Conservation (phyloP, 2,113 vertebrate genomes). For the Nannobrachium achirus region DNA sequence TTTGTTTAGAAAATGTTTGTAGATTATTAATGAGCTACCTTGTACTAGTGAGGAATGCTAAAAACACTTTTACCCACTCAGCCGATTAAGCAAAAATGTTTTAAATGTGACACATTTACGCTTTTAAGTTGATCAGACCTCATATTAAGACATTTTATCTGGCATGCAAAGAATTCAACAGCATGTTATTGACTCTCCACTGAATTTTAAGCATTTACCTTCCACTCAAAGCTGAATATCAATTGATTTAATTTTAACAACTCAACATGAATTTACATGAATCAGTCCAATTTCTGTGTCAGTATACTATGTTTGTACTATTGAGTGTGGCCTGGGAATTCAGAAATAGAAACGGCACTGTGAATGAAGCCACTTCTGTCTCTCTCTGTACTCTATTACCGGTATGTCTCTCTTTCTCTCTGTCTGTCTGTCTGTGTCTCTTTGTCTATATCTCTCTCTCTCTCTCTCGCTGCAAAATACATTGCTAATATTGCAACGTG, state of each 20-base stretch:
- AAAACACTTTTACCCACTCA: neutral
- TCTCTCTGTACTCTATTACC: constrained; percentile 12
- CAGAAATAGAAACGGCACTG: constrained; percentile 59
- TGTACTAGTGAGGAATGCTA: neutral
- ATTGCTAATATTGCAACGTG: no score
- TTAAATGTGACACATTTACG: no score
- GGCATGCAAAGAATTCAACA: constrained; percentile 1
- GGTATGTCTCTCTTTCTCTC: no score
- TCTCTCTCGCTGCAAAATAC: no score
- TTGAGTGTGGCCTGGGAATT: constrained; percentile 60
- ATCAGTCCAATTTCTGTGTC: constrained; percentile 61
- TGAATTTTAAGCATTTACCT: constrained; percentile 30
- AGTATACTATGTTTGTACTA: constrained; percentile 49
- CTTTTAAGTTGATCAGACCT: neutral
- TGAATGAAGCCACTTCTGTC: constrained; percentile 25
- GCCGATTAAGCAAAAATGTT: neutral
- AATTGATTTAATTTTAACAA: constrained; percentile 34
- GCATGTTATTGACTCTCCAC: neutral
- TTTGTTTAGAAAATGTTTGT: no score
- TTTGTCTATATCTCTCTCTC: no score
- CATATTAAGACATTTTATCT: constrained; percentile 6
- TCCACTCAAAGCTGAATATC: constrained; percentile 24
- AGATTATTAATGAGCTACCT: constrained; percentile 4
- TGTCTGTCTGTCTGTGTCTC: no score
- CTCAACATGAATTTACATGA: constrained; percentile 58